Base-by-base conservation (phyloP, 2,888 invertebrate genomes). In the Megalurothrips usitatus region DNA sequence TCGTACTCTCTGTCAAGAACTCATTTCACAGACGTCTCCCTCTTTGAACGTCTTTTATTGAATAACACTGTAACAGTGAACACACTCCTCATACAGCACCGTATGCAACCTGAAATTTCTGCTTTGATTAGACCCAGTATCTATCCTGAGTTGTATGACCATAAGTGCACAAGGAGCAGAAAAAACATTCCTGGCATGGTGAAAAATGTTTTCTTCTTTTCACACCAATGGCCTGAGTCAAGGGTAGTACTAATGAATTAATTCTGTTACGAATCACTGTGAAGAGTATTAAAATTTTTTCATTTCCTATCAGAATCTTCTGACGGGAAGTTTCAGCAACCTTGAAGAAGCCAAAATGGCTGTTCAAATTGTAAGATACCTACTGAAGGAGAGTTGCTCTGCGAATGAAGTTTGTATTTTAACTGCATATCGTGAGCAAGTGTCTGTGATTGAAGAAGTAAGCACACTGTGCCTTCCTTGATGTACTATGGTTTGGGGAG, bases 51-150 rank as follows among this genome's bases (percentile, higher is more conserved):
- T 8, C 26, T 75, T 23, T 8, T 26, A 12, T 12, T 75, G 4
- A 75, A 75, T 26, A 75, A 75, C n/a, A 75, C 68, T 26, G 68
- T 75, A 23, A 75, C 26, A 9, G 23, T 75, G 8, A 75, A 75
- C 68, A 75, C 26, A 23, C 23, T 75, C 0, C 68, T 75, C 68
- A 75, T 26, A 11, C 68, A 75, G 26, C 68, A 75, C 23, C 68
- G 68, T 26, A 75, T 75, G 68, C 68, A 75, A 26, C 68, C 68
- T 75, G 23, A 75, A 26, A 75, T 75, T 75, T 75, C 68, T 26
- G 68, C 68, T 75, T 75, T 75, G 68, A 75, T 75, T 10, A 75
- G 68, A 26, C 68, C 68, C 1, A 75, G 68, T 26, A 75, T 75
- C 12, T 75, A 75, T 26, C 9, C 23, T 11, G 26, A 75, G 26